Conservation (phyloP, 2,797 vertebrate genomes). For the Anabacerthia variegaticeps region DNA sequence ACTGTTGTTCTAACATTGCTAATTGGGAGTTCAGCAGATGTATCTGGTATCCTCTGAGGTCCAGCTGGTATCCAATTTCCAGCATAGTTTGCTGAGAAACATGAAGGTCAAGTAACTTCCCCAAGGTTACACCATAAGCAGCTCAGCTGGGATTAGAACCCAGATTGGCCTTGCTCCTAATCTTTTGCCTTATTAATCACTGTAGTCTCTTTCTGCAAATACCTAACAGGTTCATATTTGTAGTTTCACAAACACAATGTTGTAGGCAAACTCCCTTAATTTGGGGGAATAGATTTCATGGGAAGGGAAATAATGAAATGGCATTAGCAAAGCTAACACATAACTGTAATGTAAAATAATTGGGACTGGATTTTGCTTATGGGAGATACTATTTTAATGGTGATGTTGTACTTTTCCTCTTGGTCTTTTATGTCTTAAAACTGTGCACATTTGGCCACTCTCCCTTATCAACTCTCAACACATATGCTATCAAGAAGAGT, state of each 20-base stretch:
- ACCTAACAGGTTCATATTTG: not conserved
- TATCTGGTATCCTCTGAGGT: conserved; percentile 26
- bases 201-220: conserved; percentile 11
- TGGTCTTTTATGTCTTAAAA: not conserved
- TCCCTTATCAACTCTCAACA: not conserved
- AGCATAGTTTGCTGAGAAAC: conserved; percentile 35
- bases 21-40: not conserved
- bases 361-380: not conserved
- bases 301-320: not conserved
- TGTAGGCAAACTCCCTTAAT: not conserved
- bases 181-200: conserved; percentile 48
- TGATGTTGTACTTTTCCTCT: not conserved
- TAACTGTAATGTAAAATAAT: not conserved
- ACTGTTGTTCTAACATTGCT: not conserved
- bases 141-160: conserved; percentile 58
- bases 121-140: conserved; percentile 53
- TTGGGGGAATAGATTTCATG: not conserved
- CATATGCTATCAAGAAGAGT: accelerated
- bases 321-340: not conserved
- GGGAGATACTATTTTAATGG: not conserved
- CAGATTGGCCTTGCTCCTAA: conserved; percentile 41
- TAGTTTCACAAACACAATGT: not conserved
- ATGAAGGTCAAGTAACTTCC: conserved; percentile 63
- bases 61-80: conserved; percentile 54
- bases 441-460: not conserved